A percentile compares a stretch with the other conserved stretches of the same genome.
phyloP scores from a whole-genome alignment of 2,797 vertebrate species.

The Threskiornis aethiopicus region DNA sequence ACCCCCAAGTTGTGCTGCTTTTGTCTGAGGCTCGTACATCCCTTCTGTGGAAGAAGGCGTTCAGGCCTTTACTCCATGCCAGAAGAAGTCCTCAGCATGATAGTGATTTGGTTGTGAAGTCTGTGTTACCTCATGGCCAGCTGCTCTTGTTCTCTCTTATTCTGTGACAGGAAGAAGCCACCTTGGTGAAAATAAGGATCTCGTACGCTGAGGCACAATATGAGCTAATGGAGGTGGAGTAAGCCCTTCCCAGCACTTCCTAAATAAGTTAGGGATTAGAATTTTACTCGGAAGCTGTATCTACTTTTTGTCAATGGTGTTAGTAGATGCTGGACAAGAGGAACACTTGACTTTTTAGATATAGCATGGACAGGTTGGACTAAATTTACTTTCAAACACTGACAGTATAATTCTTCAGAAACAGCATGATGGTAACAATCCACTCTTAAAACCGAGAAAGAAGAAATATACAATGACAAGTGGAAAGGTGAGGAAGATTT shows the following conservation, averaged over 20 bases:
- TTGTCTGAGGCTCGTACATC: not conserved
- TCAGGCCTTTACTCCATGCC: not conserved
- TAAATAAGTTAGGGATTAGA: not conserved
- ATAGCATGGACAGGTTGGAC: not conserved
- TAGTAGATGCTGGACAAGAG: not conserved
- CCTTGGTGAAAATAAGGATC: not conserved
- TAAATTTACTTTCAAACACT: not conserved
- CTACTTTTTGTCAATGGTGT: not conserved
- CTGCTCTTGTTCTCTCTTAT: not conserved
- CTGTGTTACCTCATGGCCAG: not conserved
- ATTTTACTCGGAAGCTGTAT: not conserved
- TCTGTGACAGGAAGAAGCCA: not conserved
- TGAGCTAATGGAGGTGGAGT: not conserved
- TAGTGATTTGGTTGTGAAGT: not conserved
- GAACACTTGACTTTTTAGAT: not conserved
- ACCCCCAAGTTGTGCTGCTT: not conserved
- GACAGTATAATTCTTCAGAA: not conserved
- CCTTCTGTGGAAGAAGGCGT: not conserved
- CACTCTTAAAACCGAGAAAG: not conserved
- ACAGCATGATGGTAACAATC: not conserved
- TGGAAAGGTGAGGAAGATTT: not conserved
- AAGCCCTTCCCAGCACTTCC: not conserved
- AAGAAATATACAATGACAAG: not conserved
- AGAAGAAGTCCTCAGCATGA: not conserved
- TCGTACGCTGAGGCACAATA: not conserved